Base-by-base conservation (phyloP, 2,888 invertebrate species). In the Diogma glabrata region DNA sequence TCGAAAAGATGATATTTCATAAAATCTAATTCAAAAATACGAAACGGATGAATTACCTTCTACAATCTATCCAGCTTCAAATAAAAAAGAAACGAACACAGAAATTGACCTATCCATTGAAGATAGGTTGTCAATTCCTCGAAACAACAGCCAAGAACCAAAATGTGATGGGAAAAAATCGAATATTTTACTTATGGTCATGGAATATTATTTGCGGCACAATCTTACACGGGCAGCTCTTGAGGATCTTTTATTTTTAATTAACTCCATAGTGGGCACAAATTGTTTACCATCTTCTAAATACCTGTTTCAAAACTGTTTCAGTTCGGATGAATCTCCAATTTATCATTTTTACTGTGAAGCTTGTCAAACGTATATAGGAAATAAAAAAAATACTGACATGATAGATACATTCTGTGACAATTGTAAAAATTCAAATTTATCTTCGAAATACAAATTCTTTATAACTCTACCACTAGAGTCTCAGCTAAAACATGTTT, bases 201-300 rank as follows among this genome's bases (percentile, higher is more conserved):
- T 36, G 17, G 49, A 33, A 14, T 49, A 38, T 36, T 36, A 20
- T 14, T n/a, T 49, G 7, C 36, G 49, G 1, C 49, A 49, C 9
- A 49, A 22, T 22, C 16, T 49, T 3, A 36, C 33, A 10, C 36
- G 49, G 49, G 23, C 16, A 12, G 22, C 20, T 8, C 14, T 22
- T 5, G 48, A 48, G 33, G 33, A 48, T 33, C n/a, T 48, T 2
- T 9, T 20, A 12, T n/a, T 19, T 2, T 22, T 48, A 20, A 48
- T 48, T n/a, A 48, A 48, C 20, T 30, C 20, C 3, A 33, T 48
- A 4, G 9, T 49, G 3, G 38, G 38, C 3, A 22, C 33, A 7
- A 17, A 49, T 2, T 22, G 23, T 1, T 16, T 49, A 2, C n/a
- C 16, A 5, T 22, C 38, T 8, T 23, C 49, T 3, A 49, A 49